Percentiles rank a stretch among this genome's conserved stretches.
phyloP scores from a whole-genome alignment of 2,113 vertebrate species.

The Lagopus muta region DNA sequence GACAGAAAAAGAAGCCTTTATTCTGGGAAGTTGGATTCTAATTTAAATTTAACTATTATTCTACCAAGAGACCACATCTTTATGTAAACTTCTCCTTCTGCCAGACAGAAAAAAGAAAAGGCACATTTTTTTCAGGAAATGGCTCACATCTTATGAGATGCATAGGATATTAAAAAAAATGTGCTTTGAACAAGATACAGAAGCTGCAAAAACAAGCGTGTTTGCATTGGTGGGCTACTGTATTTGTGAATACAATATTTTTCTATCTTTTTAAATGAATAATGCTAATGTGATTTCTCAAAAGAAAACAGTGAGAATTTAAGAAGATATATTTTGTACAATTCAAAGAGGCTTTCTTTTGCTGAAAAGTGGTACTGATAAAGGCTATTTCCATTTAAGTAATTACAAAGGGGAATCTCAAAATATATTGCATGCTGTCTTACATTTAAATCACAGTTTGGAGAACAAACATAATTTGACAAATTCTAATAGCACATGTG shows the following conservation, averaged over 20 bases:
- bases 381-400: background rate
- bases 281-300: constrained; percentile 3
- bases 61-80: background rate
- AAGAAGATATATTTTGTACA: background rate
- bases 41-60: background rate
- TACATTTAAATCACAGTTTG: background rate
- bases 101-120: background rate
- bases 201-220: background rate
- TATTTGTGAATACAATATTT: background rate
- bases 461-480: background rate
- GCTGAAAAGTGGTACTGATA: background rate
- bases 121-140: background rate
- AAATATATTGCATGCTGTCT: background rate
- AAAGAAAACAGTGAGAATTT: background rate
- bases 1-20: background rate
- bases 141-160: background rate
- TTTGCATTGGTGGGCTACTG: constrained; percentile 8
- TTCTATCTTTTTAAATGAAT: background rate
- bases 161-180: background rate
- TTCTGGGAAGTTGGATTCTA: background rate
- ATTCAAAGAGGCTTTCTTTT: constrained; percentile 2
- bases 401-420: background rate
- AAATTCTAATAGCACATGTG: background rate
- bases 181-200: background rate
- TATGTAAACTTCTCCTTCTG: background rate